phyloP scores from a whole-genome alignment of 1,140 invertebrate genomes.

The Drosophila sturtevanti region DNA sequence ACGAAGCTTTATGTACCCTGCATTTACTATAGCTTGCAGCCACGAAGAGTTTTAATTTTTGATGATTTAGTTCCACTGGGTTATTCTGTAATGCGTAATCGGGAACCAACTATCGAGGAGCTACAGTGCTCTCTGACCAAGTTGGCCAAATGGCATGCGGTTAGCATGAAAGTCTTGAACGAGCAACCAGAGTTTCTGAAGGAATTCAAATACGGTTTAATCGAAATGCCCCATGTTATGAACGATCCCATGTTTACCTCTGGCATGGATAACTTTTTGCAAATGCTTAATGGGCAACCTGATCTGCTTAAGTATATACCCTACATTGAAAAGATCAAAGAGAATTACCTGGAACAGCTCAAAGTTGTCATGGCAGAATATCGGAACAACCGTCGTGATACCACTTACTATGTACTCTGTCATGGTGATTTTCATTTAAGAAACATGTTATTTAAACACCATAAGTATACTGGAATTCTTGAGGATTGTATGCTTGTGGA shows the following conservation, averaged over 20 bases:
- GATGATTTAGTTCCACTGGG: slow-evolving; percentile 57
- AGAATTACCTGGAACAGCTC: background rate
- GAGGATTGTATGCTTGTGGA: slow-evolving; percentile 57
- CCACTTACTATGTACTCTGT: slow-evolving; percentile 26
- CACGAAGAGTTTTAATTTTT: slow-evolving; percentile 56
- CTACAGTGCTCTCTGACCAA: slow-evolving; percentile 30
- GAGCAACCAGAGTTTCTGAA: slow-evolving; percentile 48
- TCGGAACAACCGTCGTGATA: slow-evolving; percentile 6
- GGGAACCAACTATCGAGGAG: slow-evolving; percentile 37
- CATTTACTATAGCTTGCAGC: slow-evolving; percentile 51
- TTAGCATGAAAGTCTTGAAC: slow-evolving; percentile 46
- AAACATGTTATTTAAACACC: slow-evolving; percentile 63
- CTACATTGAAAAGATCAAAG: slow-evolving; percentile 11
- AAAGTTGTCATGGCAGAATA: slow-evolving; percentile 20
- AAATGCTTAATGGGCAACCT: background rate
- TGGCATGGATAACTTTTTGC: slow-evolving; percentile 43
- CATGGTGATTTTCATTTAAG: slow-evolving; percentile 55
- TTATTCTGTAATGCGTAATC: slow-evolving; percentile 45
- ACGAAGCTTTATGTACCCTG: slow-evolving; percentile 34
- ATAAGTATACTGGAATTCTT: slow-evolving; percentile 2
- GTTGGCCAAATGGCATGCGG: slow-evolving; percentile 66
- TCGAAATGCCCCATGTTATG: slow-evolving; percentile 14
- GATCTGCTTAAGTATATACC: slow-evolving; percentile 5
- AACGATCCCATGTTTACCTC: slow-evolving; percentile 26
- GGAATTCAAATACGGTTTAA: slow-evolving; percentile 45